Percentiles rank a stretch among this genome's conserved stretches.
phyloP scores from a whole-genome alignment of 2,888 invertebrate genomes.

The Drepanosiphum platanoidis region DNA sequence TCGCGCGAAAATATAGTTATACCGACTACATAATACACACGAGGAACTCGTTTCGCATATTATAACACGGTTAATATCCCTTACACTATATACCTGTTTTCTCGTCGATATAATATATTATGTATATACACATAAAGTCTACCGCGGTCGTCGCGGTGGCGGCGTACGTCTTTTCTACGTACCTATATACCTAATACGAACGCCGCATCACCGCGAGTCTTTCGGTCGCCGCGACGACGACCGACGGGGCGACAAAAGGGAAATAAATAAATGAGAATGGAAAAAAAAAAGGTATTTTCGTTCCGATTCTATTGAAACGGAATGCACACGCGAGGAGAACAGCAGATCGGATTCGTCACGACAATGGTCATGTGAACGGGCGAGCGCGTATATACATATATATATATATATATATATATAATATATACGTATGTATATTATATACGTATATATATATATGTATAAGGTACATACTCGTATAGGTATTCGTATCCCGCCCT shows the following conservation, averaged over 20 bases:
- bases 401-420: background rate
- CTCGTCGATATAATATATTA: no score
- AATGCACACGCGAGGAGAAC: no score
- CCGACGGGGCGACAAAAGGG: slow-evolving; percentile 18
- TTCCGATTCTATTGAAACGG: slow-evolving; percentile 57
- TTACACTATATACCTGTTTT: slow-evolving; percentile 16
- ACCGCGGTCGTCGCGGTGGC: background rate
- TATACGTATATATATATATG: background rate
- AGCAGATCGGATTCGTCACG: slow-evolving; percentile 57
- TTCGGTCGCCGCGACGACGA: slow-evolving; percentile 17
- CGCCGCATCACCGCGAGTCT: slow-evolving; percentile 7
- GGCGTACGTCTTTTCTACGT: no score
- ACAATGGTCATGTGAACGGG: slow-evolving; percentile 51
- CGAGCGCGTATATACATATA: background rate
- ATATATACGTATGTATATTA: background rate
- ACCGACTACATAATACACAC: background rate
- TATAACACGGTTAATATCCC: background rate
- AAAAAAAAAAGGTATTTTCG: slow-evolving; percentile 43
- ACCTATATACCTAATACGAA: background rate
- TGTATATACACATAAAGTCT: no score
- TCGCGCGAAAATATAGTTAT: background rate
- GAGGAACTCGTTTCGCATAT: background rate
- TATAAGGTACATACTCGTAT: background rate
- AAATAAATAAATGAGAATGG: background rate
- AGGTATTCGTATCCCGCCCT: slow-evolving; percentile 16